Evolutionary conservation across 2,888 invertebrate genomes (phyloP), one percentile per base, ranked within the genome.

Genomic region (Periphyllus acericola): DNA sequence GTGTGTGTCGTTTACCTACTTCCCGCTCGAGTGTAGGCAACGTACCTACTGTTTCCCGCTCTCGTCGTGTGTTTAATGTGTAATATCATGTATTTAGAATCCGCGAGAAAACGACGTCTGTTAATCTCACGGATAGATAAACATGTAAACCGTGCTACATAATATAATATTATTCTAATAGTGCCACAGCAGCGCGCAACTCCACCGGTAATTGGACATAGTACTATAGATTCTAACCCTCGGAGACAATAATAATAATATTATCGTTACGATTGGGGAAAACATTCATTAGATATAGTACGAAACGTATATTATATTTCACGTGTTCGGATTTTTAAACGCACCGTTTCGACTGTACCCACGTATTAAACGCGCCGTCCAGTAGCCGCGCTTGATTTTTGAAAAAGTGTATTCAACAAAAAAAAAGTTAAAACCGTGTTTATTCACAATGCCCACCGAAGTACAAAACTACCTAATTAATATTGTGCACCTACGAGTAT

Each of bases 71-170:
- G 3, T 68, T 68, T n/a, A 29, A 46, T 25, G 14, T 25, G 14
- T 55, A 46, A 29, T 68, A 68, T 9, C n/a, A n/a, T n/a, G n/a
- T n/a, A n/a, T n/a, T n/a, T n/a, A n/a, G n/a, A 25, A 29, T 68
- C n/a, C 9, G 11, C n/a, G 29, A 71, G 52, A 84, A 34, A 79
- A 68, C 68, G 32, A 46, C 34, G 19, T 79, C 79, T 79, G 34
- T 34, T 86, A 79, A 71, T 86, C 85, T 55, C 85, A 86, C 85
- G 85, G 85, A 86, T 36, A 86, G 71, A 79, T 86, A 79, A 79
- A 79, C 85, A 86, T 79, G 79, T 86, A 86, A 86, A 79, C 85
- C 79, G 71, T 71, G 85, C 36, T 79, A 86, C 55, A 32, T 34
- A 68, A 40, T 75, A 66, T 25, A 52, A 9, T 72, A 72, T 32